Evolutionary conservation across 2,797 vertebrate genomes (phyloP).

Genomic region (Cyprinodon diabolis): DNA sequence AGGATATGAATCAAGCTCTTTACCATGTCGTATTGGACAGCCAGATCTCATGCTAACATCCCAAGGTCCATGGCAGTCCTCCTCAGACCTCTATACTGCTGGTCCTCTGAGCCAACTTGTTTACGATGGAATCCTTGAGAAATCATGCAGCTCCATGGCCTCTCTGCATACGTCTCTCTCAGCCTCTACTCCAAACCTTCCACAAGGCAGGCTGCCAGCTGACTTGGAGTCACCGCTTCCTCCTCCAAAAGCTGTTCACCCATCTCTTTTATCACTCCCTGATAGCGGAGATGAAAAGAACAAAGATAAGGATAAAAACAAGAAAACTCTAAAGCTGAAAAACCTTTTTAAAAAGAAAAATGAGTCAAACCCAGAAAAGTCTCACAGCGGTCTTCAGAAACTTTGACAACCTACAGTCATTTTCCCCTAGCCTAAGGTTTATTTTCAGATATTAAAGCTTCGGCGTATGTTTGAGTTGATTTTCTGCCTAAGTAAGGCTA

Average conservation of each 20-base stretch:
- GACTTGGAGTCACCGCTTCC: conserved; percentile 41
- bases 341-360: conserved; percentile 96
- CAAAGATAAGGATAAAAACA: conserved; percentile 87
- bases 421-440: conserved; percentile 5
- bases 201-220: conserved; percentile 61
- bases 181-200: conserved; percentile 77
- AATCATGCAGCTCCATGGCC: conserved; percentile 86
- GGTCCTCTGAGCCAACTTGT: conserved; percentile 85
- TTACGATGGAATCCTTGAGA: conserved; percentile 96
- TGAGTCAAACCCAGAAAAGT: conserved; percentile 62
- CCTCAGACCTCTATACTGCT: conserved; percentile 43
- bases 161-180: conserved; percentile 35
- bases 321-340: conserved; percentile 93
- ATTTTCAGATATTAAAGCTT: conserved; percentile 13
- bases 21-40: conserved; percentile 78
- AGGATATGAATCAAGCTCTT: conserved; percentile 49
- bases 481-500: background rate
- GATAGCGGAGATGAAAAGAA: conserved; percentile 74
- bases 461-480: background rate
- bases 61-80: conserved; percentile 73
- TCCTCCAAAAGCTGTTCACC: conserved; percentile 35
- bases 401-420: conserved; percentile 52
- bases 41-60: conserved; percentile 87
- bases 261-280: conserved; percentile 56
- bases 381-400: conserved; percentile 72